These are phyloP conservation scores for Acleris emargana DNA, from an alignment of 2,888 invertebrate species.

Conservation along the genomic window DNA sequence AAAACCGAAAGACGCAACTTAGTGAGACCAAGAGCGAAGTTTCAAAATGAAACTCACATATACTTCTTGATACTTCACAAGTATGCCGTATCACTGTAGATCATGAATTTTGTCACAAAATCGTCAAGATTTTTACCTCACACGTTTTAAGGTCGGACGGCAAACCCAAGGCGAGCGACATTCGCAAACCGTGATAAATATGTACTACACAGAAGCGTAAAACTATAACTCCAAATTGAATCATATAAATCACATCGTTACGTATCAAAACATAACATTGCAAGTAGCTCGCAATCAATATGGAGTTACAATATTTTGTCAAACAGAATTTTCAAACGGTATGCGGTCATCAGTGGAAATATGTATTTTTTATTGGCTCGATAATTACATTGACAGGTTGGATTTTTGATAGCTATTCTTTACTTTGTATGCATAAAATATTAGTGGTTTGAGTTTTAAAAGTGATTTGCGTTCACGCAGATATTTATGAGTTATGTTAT, in stretches of 20 bases:
- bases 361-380: constrained; percentile 17
- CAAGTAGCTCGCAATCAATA: too few species aligned
- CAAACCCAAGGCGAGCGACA: constrained; percentile 28
- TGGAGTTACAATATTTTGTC: too few species aligned
- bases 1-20: too few species aligned
- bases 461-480: not conserved
- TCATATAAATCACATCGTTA: too few species aligned
- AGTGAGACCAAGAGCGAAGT: not conserved
- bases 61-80: constrained; percentile 15
- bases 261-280: too few species aligned
- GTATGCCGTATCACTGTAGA: constrained; percentile 1
- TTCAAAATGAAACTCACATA: not conserved
- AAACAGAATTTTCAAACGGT: too few species aligned
- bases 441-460: not conserved
- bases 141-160: constrained; percentile 24
- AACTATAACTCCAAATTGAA: too few species aligned
- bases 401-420: constrained; percentile 2
- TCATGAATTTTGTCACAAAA: constrained; percentile 25
- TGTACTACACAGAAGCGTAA: not conserved
- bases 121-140: constrained; percentile 22
- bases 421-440: not conserved
- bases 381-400: constrained; percentile 10
- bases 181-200: constrained; percentile 16
- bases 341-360: constrained; percentile 30
- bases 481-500: not conserved